Evolutionary conservation across 2,888 invertebrate genomes (phyloP).

Genomic region (Willowsia nigromaculata): DNA sequence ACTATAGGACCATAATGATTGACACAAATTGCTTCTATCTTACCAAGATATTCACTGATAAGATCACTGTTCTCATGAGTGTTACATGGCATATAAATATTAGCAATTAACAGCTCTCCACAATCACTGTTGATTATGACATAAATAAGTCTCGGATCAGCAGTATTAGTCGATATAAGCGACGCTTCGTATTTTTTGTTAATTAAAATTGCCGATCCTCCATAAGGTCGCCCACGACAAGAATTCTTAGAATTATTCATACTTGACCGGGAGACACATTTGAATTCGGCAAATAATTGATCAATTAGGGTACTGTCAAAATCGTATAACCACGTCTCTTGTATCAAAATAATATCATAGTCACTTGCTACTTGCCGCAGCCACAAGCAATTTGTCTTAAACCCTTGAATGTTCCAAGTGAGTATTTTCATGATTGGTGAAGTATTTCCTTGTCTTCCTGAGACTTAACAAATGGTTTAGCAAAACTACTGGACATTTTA

Average conservation of each 20-base stretch:
- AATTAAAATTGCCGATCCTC: not conserved
- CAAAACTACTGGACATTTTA: not conserved
- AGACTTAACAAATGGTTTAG: too few relatives aligned
- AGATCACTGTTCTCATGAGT: not conserved
- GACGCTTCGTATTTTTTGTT: not conserved
- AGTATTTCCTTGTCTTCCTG: too few relatives aligned
- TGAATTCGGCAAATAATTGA: not conserved
- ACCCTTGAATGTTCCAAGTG: conserved; percentile 14
- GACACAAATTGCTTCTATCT: not conserved
- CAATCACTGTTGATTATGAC: not conserved
- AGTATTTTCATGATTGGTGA: not conserved
- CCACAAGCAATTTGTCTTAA: conserved; percentile 4
- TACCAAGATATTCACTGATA: not conserved
- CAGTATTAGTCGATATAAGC: not conserved
- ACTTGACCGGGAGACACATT: not conserved
- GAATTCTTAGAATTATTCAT: not conserved
- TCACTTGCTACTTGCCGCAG: not conserved
- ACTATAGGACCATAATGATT: not conserved
- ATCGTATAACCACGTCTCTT: conserved; percentile 22
- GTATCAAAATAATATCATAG: conserved; percentile 18
- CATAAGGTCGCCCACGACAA: not conserved
- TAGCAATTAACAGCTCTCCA: not conserved
- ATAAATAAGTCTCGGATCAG: not conserved
- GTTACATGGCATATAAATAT: conserved; percentile 11
- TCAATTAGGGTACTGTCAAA: not conserved